Evolutionary conservation across 2,797 vertebrate species (phyloP), one percentile per base, ranked within the genome.

Genomic region (Squalus acanthias): DNA sequence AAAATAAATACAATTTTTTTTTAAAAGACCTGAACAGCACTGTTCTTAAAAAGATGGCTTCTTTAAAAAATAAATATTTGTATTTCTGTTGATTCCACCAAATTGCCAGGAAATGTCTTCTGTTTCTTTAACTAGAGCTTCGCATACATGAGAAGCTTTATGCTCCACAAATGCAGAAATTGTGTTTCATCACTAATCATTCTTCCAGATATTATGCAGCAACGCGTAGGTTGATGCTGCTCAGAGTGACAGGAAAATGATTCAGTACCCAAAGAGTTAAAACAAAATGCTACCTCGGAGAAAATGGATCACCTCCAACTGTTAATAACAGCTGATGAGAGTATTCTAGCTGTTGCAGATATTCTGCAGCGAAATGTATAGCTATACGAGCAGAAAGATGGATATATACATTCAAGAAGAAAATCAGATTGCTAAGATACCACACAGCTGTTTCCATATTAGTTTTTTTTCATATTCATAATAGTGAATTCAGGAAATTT

Each of bases 401-500:
- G 91, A 93, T 93, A 93, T 46, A 93, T 93, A 93, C 91, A 93
- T 93, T 24, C 91, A 93, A 69, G 91, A 93, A 93, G 91, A 93
- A 93, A 93, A 69, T 93, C 91, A 69, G n/a, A 39, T 69, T 93
- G 91, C 63, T 69, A 96, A 97, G 97, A 97, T 97, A 97, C 97
- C 97, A 97, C 97, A 7, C 97, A 97, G 97, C 97, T 97, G 97
- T 97, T 97, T 97, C 69, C 97, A 97, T 97, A 98, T 97, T 97
- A 97, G 97, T 98, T 96, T 7, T 97, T 97, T 98, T 97, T 97
- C 50, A 98, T 97, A 97, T 97, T 93, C 85, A 91, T 63, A 97
- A 97, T 96, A 97, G 96, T 97, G 97, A 97, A 98, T 97, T 96
- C 97, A 97, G 97, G 97, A 97, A 97, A 97, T 97, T 97, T 97